Conservation (phyloP, 1,140 invertebrate species). For the Pseudomyrmex cubaensis region DNA sequence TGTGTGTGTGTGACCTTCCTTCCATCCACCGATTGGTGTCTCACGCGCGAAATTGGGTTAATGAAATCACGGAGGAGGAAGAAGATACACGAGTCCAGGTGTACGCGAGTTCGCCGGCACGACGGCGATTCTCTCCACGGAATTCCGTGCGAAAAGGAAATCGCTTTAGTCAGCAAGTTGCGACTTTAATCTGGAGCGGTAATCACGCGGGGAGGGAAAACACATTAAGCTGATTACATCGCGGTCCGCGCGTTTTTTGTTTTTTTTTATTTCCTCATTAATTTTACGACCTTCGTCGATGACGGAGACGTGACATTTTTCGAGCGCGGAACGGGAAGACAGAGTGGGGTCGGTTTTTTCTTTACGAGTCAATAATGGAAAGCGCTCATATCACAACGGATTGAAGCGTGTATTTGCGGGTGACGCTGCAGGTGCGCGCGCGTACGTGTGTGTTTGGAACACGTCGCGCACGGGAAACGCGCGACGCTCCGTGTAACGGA, state of each 20-base stretch:
- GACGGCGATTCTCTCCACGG: neutral
- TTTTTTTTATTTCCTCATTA: neutral
- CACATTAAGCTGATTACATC: constrained; percentile 3
- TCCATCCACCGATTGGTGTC: constrained; percentile 19
- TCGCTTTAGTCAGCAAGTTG: neutral
- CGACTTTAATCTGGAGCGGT: neutral
- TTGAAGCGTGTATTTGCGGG: constrained; percentile 17
- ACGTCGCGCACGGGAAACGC: constrained; percentile 4
- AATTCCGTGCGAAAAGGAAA: constrained; percentile 18
- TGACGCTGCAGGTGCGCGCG: neutral
- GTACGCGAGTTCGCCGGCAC: neutral
- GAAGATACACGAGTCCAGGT: neutral
- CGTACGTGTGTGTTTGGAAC: constrained; percentile 6
- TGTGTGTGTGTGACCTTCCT: constrained; percentile 47
- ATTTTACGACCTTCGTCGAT: neutral
- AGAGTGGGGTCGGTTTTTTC: neutral
- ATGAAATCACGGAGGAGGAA: constrained; percentile 61
- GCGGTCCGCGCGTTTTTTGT: neutral
- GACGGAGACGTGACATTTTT: constrained; percentile 25
- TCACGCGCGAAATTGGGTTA: constrained; percentile 57
- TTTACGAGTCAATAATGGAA: constrained; percentile 28
- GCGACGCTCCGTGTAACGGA: constrained; percentile 3
- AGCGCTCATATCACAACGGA: constrained; percentile 13
- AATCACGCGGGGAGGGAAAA: neutral
- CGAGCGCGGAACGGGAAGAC: neutral